Conservation (phyloP, 2,113 vertebrate genomes). For the Chascanopsetta lugubris region DNA sequence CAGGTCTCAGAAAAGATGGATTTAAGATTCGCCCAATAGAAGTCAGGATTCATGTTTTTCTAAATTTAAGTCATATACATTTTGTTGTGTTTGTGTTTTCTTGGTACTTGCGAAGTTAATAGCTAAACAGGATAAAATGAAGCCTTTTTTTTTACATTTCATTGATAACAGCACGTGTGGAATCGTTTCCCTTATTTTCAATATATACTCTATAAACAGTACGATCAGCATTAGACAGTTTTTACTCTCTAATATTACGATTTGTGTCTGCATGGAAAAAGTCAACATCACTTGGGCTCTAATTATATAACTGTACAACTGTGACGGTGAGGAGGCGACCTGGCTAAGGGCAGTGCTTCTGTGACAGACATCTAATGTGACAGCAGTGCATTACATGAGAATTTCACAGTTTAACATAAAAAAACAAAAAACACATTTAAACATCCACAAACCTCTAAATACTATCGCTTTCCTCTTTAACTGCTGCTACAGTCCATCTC, state of each 20-base stretch:
- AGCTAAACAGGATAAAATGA: background rate
- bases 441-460: slow-evolving; percentile 12
- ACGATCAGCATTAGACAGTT: too few relatives aligned
- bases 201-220: too few relatives aligned
- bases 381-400: slow-evolving; percentile 58
- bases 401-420: slow-evolving; percentile 69
- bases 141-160: background rate
- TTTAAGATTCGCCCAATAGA: too few relatives aligned
- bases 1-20: slow-evolving; percentile 9
- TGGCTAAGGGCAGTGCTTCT: slow-evolving; percentile 32
- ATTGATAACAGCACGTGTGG: background rate
- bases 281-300: background rate
- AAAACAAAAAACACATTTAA: slow-evolving; percentile 30
- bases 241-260: background rate
- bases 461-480: background rate
- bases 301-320: slow-evolving; percentile 1
- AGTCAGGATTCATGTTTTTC: too few relatives aligned
- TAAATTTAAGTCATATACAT: background rate
- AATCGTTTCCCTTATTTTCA: background rate
- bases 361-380: slow-evolving; percentile 48
- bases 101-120: background rate
- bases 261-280: background rate
- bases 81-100: background rate
- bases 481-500: background rate
- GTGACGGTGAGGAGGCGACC: background rate